These are phyloP conservation scores for Tetranychus piercei DNA, from an alignment of 2,888 invertebrate genomes.

Conservation along the genomic window DNA sequence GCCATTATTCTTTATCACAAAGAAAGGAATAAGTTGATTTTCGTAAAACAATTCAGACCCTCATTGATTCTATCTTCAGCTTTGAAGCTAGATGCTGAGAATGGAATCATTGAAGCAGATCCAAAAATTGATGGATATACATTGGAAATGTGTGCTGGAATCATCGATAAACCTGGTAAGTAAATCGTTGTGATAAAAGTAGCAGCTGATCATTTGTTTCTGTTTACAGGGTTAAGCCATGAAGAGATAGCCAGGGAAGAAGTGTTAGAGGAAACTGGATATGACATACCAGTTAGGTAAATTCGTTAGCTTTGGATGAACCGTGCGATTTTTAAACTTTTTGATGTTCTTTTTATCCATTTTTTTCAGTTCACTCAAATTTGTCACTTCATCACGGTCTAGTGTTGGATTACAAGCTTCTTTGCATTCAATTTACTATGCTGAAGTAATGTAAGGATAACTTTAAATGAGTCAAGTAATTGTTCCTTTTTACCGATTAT, in stretches of 20 bases:
- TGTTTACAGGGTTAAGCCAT: conserved; percentile 15
- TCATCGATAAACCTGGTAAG: conserved; percentile 44
- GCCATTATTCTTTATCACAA: conserved; percentile 62
- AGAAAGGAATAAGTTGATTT: conserved; percentile 52
- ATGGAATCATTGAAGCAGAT: conserved; percentile 33
- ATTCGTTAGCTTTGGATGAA: neutral
- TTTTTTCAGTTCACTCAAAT: conserved; percentile 9
- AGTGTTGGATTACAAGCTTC: conserved; percentile 60
- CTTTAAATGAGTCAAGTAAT: neutral
- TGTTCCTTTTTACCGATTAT: neutral
- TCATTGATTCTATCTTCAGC: conserved; percentile 29
- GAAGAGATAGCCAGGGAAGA: conserved; percentile 68
- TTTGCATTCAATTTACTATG: conserved; percentile 63
- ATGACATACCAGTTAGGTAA: conserved; percentile 37
- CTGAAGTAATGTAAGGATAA: conserved; percentile 43
- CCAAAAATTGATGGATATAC: conserved; percentile 35
- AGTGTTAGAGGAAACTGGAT: conserved; percentile 81
- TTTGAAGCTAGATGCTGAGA: neutral
- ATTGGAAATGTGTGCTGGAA: conserved; percentile 81
- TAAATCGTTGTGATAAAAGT: neutral
- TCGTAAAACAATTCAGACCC: conserved; percentile 82
- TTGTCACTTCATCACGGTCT: conserved; percentile 38
- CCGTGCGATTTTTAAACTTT: neutral
- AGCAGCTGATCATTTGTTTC: neutral
- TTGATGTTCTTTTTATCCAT: too few species aligned